Base-by-base conservation (phyloP, 2,797 vertebrate genomes). In the Hoplostethus atlanticus region DNA sequence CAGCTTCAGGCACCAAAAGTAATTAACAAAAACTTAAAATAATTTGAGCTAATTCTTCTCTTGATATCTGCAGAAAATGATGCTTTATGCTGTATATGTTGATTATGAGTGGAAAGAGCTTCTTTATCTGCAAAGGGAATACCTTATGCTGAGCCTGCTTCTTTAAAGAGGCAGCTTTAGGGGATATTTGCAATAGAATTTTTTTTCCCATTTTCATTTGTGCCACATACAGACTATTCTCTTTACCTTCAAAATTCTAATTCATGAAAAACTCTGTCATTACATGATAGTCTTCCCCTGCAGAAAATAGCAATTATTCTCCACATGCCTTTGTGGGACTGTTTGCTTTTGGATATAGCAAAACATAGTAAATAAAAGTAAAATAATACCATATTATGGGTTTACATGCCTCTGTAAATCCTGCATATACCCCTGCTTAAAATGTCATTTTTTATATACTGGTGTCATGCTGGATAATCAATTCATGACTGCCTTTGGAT, bases 11-110 rank as follows among this genome's bases (percentile, higher is more conserved):
- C 94, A 84, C 73, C 87, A 92, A 95, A 95, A 94, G 94, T 93
- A 94, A 95, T 95, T 95, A 95, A 94, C 86, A 91, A 89, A 93
- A 95, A 94, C 92, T 93, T 94, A 73, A 95, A 95, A 95, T 96
- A 93, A 95, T 95, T 94, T 93, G 89, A 91, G 91, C 87, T 93
- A 92, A 95, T 94, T 95, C 86, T 92, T 94, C 85, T 93, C 82
- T 88, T 77, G 84, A 90, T 94, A 95, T 95, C 95, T 92, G 87
- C 66, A 71, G 64, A 92, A 92, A 93, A 93, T 90, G 88, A 94
- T 92, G 91, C 93, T 93, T 95, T 94, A 91, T 28, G 28, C 89
- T 93, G 90, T 93, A 87, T 94, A 86, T 93, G 92, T 94, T 94
- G 93, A 94, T 93, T 94, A 93, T 83, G 88, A 90, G 89, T 80